Base-by-base conservation (phyloP, 1,140 invertebrate genomes). In the Octopus sinensis region DNA sequence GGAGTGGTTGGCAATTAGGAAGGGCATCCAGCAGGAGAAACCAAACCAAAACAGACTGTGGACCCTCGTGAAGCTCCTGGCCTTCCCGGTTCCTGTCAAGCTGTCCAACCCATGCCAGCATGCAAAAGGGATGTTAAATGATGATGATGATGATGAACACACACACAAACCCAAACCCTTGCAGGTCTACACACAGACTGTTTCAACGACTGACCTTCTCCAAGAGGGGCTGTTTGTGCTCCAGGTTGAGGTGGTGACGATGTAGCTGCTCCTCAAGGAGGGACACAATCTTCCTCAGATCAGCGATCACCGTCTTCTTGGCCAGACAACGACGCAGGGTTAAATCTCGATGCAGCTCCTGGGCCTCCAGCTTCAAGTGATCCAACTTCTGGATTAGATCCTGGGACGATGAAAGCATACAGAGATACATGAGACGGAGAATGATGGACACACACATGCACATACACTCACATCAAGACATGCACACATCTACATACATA, bases 311-410 rank as follows among this genome's bases (percentile, higher is more conserved):
- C 10, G 84, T 81, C 23, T 82, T 83, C 51, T 84, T 85, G 13
- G 86, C 83, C 80, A 88, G 76, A 77, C 86, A 87, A n/a, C 87
- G 84, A 7, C 87, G 84, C 54, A 88, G 83, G 10, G 86, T 87
- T n/a, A 88, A 62, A 76, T 88, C 87, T 79, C 87, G 78, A 62
- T 88, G 87, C n/a, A 87, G 77, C 79, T 88, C 87, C 53, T 88
- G 87, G 30, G 86, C 85, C 9, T 80, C 73, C 5, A 78, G 83
- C 78, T 88, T 88, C 82, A 88, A 77, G 53, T 86, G 85, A 54
- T 88, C 87, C 12, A 86, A 84, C 52, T 82, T 85, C 51, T 86
- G 85, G 51, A 84, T 75, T 51, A 86, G 23, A 71, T 87, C 85
- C 87, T 88, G 79, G 2, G 30, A 43, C 30, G 2, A 43, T 43